These are phyloP conservation scores for Rhabdomys pumilio DNA, from an alignment of 2,797 vertebrate species.

Conservation along the genomic window DNA sequence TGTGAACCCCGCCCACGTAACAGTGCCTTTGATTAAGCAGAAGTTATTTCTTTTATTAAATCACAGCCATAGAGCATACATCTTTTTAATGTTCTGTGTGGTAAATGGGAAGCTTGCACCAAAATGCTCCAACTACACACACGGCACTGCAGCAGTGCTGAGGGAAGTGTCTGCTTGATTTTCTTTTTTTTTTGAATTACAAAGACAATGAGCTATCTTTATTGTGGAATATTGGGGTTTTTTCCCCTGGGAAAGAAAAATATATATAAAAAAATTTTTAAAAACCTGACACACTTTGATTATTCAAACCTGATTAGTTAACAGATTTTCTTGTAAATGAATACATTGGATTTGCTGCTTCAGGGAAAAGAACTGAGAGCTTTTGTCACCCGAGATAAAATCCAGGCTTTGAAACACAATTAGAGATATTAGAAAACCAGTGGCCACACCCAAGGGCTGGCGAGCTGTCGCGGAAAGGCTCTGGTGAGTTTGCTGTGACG, in stretches of 20 bases:
- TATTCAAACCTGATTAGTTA: slow-evolving; percentile 68
- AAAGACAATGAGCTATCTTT: slow-evolving; percentile 61
- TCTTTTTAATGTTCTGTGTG: slow-evolving; percentile 41
- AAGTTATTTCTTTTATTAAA: slow-evolving; percentile 65
- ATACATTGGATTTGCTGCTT: slow-evolving; percentile 62
- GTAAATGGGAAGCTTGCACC: neutral
- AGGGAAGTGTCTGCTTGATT: slow-evolving; percentile 56
- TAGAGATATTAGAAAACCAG: slow-evolving; percentile 60
- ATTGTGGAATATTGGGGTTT: slow-evolving; percentile 42
- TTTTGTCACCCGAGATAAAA: slow-evolving; percentile 73
- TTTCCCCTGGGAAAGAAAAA: neutral
- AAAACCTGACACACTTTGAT: slow-evolving; percentile 55
- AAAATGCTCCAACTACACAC: neutral
- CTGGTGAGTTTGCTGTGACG: neutral
- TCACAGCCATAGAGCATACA: neutral
- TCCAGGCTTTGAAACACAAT: slow-evolving; percentile 68
- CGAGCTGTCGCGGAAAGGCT: neutral
- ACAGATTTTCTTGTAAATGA: slow-evolving; percentile 65
- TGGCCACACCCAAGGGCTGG: neutral
- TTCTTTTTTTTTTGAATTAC: slow-evolving; percentile 28
- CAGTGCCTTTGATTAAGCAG: slow-evolving; percentile 56
- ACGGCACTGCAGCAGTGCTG: neutral
- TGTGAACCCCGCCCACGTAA: neutral
- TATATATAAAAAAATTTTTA: neutral
- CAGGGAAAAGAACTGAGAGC: slow-evolving; percentile 61